Base-by-base conservation (phyloP, 2,113 vertebrate genomes). In the Mystacornis crossleyi region DNA sequence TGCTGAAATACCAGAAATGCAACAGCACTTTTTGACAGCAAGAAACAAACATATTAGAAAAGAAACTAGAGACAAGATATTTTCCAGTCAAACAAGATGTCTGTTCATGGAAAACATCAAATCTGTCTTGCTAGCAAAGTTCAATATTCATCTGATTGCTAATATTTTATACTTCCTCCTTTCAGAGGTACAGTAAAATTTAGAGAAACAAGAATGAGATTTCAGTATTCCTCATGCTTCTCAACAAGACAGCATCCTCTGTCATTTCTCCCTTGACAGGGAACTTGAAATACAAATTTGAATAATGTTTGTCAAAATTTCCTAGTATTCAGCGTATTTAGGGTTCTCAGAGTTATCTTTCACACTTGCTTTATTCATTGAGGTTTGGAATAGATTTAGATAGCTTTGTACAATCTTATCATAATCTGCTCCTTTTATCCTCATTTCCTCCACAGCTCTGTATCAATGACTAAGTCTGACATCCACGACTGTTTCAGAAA, bases 51-150 rank as follows among this genome's bases (percentile, higher is more conserved):
- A 28, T 7, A 28, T 92, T 55, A 96, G 92, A 98, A 90, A 96
- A 95, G 95, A 97, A 95, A 97, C 31, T 43, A 65, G 57, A 94
- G 72, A 40, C 55, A 92, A 86, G 96, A 53, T 92, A 65, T 95
- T 97, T 97, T 78, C 93, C 79, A 93, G 75, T 97, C 96, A 98
- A 98, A 96, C 81, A 96, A 91, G 95, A 66, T 62, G 60, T 92
- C 96, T 96, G 29, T 86, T 97, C 75, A 55, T 33, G 86, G 85
- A 87, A 95, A 84, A 53, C 36, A 77, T 92, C 95, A 89, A 74
- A 96, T 89, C 73, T 95, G 85, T 87, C 82, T 96, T 84, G 47
- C 69, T 86, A 91, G 67, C 15, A 66, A 96, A 86, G 87, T 81
- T 94, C 69, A 90, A 91, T 73, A 74, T 89, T 96, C n/a, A 95